Conservation (phyloP, 2,113 vertebrate species). For the Prolemur simus region DNA sequence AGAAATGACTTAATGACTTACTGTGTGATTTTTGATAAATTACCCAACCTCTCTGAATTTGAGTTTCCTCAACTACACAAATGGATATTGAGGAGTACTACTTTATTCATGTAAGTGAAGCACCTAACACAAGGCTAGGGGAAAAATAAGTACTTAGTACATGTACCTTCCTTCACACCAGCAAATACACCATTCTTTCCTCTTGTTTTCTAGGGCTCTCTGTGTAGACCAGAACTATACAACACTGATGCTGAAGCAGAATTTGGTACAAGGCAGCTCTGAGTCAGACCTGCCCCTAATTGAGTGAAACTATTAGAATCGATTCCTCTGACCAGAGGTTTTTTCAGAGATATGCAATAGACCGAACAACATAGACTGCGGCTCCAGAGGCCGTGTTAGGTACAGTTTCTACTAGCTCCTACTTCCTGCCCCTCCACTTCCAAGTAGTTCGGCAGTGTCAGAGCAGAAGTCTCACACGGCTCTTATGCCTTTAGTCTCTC, state of each 20-base stretch:
- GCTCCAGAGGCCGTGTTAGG: not conserved
- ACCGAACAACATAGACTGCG: not conserved
- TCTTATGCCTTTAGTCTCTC: not conserved
- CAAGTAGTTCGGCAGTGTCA: not conserved
- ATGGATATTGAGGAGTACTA: not conserved
- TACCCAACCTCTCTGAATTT: not conserved
- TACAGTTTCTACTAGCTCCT: not conserved
- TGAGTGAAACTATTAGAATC: not conserved
- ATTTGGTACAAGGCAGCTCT: not conserved
- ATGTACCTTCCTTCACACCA: not conserved
- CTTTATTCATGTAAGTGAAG: not conserved
- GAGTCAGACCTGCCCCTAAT: not conserved
- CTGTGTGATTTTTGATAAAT: not conserved
- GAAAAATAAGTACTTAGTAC: not conserved
- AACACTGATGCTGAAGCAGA: not conserved
- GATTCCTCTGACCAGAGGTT: not conserved
- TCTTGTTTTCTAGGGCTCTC: not conserved
- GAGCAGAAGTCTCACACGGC: not conserved
- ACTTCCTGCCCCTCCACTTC: not conserved
- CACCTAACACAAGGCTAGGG: not conserved
- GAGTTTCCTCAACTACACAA: not conserved
- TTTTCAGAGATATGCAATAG: not conserved
- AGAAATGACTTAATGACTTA: not conserved
- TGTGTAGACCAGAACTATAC: not conserved
- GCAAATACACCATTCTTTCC: not conserved